Percentiles rank a stretch among this genome's conserved stretches.
Evolutionary conservation across 2,113 vertebrate genomes (phyloP).

Genomic region (Tenrec ecaudatus): DNA sequence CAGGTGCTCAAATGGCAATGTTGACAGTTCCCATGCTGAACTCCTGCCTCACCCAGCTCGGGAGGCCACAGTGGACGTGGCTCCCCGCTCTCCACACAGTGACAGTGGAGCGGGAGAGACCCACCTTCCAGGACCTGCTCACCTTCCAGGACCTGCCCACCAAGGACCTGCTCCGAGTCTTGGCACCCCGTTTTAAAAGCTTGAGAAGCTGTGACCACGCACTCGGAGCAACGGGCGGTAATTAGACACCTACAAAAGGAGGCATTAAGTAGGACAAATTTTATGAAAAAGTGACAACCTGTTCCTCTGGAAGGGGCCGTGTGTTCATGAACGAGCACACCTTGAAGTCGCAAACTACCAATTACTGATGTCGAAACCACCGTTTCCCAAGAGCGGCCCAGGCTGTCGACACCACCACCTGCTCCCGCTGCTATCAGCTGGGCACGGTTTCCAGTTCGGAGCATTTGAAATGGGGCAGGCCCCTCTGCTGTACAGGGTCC

Average conservation of each 20-base stretch:
- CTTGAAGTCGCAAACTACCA: constrained; percentile 76
- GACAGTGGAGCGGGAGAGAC: not conserved
- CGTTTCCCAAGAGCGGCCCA: constrained; percentile 77
- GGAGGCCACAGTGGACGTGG: not conserved
- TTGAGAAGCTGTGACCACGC: not conserved
- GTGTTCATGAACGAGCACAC: constrained; percentile 77
- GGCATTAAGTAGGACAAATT: constrained; percentile 82
- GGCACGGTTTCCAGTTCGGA: not conserved
- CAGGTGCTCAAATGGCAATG: not conserved
- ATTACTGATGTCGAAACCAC: constrained; percentile 74
- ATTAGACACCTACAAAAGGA: constrained; percentile 19
- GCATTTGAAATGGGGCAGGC: no score
- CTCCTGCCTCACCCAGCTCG: not conserved
- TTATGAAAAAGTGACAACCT: constrained; percentile 79
- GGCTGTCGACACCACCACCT: constrained; percentile 58
- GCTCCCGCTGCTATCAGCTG: constrained; percentile 65
- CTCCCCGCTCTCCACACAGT: constrained; percentile 3
- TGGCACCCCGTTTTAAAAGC: not conserved
- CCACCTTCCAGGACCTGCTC: not conserved
- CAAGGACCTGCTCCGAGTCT: not conserved
- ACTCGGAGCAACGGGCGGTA: not conserved
- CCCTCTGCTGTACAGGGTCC: not conserved
- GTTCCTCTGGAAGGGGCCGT: constrained; percentile 72
- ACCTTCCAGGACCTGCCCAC: not conserved
- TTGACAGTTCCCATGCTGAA: not conserved